Base-by-base conservation (phyloP, 2,797 vertebrate species). In the Psittacula derbiana region DNA sequence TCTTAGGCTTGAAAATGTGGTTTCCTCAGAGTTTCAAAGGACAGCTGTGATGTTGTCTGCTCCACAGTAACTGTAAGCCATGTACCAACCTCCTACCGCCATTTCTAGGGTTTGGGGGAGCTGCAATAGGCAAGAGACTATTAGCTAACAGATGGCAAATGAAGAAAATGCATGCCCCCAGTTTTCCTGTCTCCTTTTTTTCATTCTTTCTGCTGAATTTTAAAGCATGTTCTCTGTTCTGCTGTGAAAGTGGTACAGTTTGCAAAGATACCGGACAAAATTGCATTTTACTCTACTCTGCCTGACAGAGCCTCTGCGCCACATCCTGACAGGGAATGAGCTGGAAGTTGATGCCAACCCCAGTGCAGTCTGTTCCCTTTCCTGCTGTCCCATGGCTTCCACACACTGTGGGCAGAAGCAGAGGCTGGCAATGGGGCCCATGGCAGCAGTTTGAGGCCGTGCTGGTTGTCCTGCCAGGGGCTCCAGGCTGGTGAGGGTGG, bases 321-420 rank as follows among this genome's bases (percentile, higher is more conserved):
- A 3, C 64, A 13, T 23, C 1, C 8, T 15, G 43, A 75, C 14
- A 16, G 24, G 16, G 11, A 52, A 8, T 0, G 6, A 41, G 23
- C 17, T 53, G 67, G 16, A 52, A 31, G 18, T 8, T 0, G 3
- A 46, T 53, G 28, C 20, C 1, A 8, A 9, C 10, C 17, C 17
- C 25, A 24, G 36, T 12, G 33, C 33, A 17, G 24, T 11, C 52
- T 2, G 0, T 31, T 66, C 15, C 41, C 18, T 50, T 8, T 4
- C 7, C 18, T 1, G 6, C 40, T 44, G 6, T 19, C 41, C 64
- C 36, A 21, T 1, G 4, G 40, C 11, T 44, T 30, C 19, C 5
- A 4, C 1, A 0, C 11, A 7, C 1, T 1, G 10, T 50, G n/a
- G 25, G 41, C 41, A 80, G 58, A 55, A n/a, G 14, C 1, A 2